Percentiles rank a stretch among this genome's conserved stretches.
These are phyloP conservation scores for Atherinomorus stipes DNA, from an alignment of 2,113 vertebrate genomes.

Conservation along the genomic window DNA sequence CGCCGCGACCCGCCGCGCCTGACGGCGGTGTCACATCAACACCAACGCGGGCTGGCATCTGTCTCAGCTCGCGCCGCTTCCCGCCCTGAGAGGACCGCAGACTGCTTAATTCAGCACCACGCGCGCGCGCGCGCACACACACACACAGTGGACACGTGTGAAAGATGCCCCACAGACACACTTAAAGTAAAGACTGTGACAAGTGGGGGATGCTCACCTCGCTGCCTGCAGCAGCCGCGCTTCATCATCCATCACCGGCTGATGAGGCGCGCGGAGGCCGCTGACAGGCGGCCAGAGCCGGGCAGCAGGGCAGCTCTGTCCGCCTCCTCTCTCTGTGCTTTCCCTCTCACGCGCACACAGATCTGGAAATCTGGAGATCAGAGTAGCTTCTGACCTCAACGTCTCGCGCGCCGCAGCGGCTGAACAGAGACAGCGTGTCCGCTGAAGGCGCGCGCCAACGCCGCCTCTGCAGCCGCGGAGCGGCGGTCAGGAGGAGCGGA, in stretches of 20 bases:
- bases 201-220: conserved; percentile 11
- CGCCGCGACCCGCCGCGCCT: conserved; percentile 32
- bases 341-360: not conserved
- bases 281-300: conserved; percentile 35
- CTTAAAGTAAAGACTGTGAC: conserved; percentile 13
- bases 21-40: conserved; percentile 50
- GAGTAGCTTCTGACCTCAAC: not conserved
- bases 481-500: not conserved
- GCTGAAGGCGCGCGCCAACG: not conserved
- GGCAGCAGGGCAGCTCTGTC: not conserved
- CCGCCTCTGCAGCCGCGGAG: not conserved
- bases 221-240: not conserved
- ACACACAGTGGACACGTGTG: not conserved
- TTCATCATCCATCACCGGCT: conserved; percentile 46
- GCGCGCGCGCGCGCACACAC: not conserved
- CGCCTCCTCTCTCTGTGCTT: not conserved
- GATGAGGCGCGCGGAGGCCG: conserved; percentile 30
- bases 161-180: conserved; percentile 25
- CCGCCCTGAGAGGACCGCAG: conserved; percentile 8
- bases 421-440: not conserved
- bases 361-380: not conserved
- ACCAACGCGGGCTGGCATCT: conserved; percentile 40
- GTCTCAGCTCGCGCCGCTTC: conserved; percentile 21
- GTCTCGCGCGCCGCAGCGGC: not conserved
- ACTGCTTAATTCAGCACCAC: conserved; percentile 17